Evolutionary conservation across 2,113 vertebrate genomes (phyloP), one percentile per base, ranked within the genome.

Genomic region (Carassius gibelio): DNA sequence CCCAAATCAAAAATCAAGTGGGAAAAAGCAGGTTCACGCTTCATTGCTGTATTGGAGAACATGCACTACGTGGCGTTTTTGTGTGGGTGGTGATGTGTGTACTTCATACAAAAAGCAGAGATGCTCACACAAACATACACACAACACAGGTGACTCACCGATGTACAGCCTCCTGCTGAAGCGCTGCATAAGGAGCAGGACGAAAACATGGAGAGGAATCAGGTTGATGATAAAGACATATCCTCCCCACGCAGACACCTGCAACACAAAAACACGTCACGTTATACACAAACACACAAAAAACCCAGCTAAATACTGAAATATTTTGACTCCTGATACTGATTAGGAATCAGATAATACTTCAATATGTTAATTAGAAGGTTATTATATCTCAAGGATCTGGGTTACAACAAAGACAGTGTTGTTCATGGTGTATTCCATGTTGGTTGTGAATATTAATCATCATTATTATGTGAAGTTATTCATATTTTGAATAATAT

Each of bases 171-270:
- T 96, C 84, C 94, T 95, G 96, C 98, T 99, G 92, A 97, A 99
- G 85, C 98, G 96, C 91, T 99, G 98, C 98, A 99, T 99, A 90
- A 99, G 94, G 86, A 99, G 92, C 85, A 99, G 94, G 84, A 96
- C 98, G 93, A 99, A 99, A 77, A 99, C 98, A 87, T 99, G 98
- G 89, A 99, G 95, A 30, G 98, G 98, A 91, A 99, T 99, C 91
- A 99, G 96, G 93, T 99, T 99, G 96, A 99, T 99, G 88, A 87
- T 86, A 80, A 86, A 75, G 68, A 83, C 89, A 59, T 85, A 86
- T 82, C 98, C 98, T 92, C 98, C 98, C 98, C 98, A 99, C n/a
- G 98, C 98, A 68, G 98, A 99, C 84, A 99, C 97, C 97, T 99
- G 84, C 0, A 84, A 79, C 11, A 75, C 34, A 64, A 83, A 15